These are phyloP conservation scores for Pomacea maculata DNA, from an alignment of 1,140 invertebrate species.

Conservation along the genomic window DNA sequence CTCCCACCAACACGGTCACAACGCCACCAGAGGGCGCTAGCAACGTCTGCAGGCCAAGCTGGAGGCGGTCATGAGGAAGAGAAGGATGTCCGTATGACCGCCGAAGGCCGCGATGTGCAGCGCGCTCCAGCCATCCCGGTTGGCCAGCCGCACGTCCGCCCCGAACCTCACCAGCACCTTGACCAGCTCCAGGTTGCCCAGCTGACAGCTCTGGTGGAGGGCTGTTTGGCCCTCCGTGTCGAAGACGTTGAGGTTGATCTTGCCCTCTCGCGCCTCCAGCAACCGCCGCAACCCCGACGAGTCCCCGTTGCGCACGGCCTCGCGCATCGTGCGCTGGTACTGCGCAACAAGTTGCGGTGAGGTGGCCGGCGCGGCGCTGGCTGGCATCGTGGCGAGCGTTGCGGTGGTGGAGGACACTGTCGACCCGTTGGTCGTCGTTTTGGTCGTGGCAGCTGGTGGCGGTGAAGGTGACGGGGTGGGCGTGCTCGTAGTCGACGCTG, in stretches of 20 bases:
- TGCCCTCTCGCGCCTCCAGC: constrained; percentile 61
- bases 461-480: neutral
- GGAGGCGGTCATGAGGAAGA: constrained; percentile 48
- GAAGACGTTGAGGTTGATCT: constrained; percentile 66
- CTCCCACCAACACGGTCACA: no score
- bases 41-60: constrained; percentile 16
- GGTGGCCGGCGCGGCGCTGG: neutral
- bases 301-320: constrained; percentile 64
- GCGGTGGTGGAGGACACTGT: neutral
- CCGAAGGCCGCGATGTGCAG: constrained; percentile 69
- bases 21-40: constrained; percentile 1
- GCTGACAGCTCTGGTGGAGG: constrained; percentile 67
- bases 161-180: constrained; percentile 68
- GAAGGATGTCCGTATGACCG: constrained; percentile 67
- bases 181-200: constrained; percentile 69
- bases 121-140: constrained; percentile 69
- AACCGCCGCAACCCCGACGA: constrained; percentile 60
- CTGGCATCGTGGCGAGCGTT: neutral
- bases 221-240: constrained; percentile 69
- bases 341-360: constrained; percentile 22
- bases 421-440: neutral
- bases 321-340: constrained; percentile 61
- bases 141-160: constrained; percentile 67
- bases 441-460: constrained; percentile 16
- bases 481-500: neutral